A percentile compares a stretch with the other conserved stretches of the same genome.
Evolutionary conservation across 2,797 vertebrate genomes (phyloP).

Genomic region (Gallinago solitaria): DNA sequence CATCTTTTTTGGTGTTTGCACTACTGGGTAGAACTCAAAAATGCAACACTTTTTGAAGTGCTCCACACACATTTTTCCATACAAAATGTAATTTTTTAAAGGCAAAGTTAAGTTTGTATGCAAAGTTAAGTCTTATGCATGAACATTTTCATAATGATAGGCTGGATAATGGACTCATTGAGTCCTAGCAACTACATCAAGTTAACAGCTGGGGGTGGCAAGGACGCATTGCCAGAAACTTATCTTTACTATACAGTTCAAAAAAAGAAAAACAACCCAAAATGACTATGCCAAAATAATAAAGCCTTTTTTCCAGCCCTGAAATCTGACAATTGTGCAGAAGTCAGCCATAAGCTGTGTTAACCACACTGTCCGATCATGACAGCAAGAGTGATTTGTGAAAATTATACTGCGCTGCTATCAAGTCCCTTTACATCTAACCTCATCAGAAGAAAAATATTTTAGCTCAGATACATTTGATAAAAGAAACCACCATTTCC

Average conservation of each 20-base stretch:
- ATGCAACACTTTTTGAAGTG: not conserved
- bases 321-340: not conserved
- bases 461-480: not conserved
- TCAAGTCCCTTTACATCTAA: not conserved
- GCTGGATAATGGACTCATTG: not conserved
- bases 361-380: not conserved
- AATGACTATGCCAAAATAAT: not conserved
- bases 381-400: not conserved
- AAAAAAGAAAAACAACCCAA: not conserved
- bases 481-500: not conserved
- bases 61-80: not conserved
- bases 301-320: not conserved
- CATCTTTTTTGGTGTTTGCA: not conserved
- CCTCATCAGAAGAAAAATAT: not conserved
- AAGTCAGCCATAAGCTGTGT: not conserved
- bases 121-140: not conserved
- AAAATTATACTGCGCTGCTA: not conserved
- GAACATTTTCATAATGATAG: not conserved
- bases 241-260: not conserved
- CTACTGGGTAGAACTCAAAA: not conserved
- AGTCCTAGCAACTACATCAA: not conserved
- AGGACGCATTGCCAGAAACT: not conserved
- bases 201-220: not conserved
- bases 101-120: not conserved
- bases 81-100: not conserved